phyloP scores from a whole-genome alignment of 2,888 invertebrate genomes.

The Ditula angustiorana region DNA sequence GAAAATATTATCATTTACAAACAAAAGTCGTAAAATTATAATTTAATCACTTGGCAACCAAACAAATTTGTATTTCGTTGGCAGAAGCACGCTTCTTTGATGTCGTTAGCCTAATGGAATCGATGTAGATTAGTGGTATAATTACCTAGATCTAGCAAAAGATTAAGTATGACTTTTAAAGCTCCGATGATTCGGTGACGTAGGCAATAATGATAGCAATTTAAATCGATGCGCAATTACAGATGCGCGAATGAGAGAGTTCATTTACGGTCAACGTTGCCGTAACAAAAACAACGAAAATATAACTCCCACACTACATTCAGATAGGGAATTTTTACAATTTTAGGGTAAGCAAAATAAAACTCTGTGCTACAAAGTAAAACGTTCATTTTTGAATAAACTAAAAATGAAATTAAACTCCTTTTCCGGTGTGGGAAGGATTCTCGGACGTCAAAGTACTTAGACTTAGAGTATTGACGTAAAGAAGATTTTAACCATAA shows the following conservation, averaged over 20 bases:
- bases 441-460: no score
- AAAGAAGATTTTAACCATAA: no score
- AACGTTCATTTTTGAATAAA: no score
- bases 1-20: background rate
- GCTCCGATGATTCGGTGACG: conserved; percentile 18
- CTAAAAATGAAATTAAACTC: no score
- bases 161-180: background rate
- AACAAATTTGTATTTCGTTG: background rate
- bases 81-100: conserved; percentile 8
- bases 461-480: no score
- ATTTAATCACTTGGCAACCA: background rate
- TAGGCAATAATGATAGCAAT: background rate
- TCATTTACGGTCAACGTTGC: background rate
- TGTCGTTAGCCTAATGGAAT: conserved; percentile 12
- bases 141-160: background rate
- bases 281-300: background rate
- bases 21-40: background rate
- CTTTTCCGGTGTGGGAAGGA: no score
- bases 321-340: no score
- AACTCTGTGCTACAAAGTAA: no score
- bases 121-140: conserved; percentile 9
- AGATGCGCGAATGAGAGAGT: background rate
- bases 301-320: no score
- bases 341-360: no score
- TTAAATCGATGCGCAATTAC: conserved; percentile 7